Evolutionary conservation across 2,888 invertebrate genomes (phyloP), one percentile per base, ranked within the genome.

Genomic region (Polylopha cassiicola): DNA sequence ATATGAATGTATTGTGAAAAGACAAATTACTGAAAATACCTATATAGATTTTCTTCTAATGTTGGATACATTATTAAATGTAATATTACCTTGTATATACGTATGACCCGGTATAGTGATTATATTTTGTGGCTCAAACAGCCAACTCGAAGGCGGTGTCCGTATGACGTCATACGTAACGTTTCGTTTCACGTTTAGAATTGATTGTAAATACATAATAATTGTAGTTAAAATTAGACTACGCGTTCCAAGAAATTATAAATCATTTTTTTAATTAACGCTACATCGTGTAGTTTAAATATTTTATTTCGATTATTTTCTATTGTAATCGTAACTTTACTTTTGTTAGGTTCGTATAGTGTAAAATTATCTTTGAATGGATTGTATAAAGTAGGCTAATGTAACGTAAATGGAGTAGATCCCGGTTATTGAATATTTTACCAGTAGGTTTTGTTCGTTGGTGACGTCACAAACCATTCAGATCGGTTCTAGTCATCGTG

Each of bases 311-410:
- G 58, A 50, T 55, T 46, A 51, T 58, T 51, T 50, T 58, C 37
- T 45, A 24, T 24, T 28, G 37, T 37, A 44, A 10, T 30, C 26
- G 37, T 18, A 37, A 46, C 46, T 26, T n/a, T 44, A 47, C 36
- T 47, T 30, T 46, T 44, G 31, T 53, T 48, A 34, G 45, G 37
- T 47, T 43, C 44, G 29, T 39, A 45, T 51, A 48, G 37, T 50
- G 39, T 37, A 34, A 37, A 45, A 29, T 29, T 46, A 53, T 59
- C 46, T 64, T 67, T 62, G 54, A 60, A 64, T 66, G 71, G 65
- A 72, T 72, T 85, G 82, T 85, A 85, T 78, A 84, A 85, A 84
- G 81, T 85, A 85, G 81, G 74, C 69, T 80, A 76, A 73, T 63
- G 65, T 67, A 58, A 61, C 47, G 59, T 61, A 56, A 54, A 56